Percentiles rank a stretch among this genome's conserved stretches.
Evolutionary conservation across 1,140 invertebrate genomes (phyloP).

Genomic region (Drosophila suzukii): DNA sequence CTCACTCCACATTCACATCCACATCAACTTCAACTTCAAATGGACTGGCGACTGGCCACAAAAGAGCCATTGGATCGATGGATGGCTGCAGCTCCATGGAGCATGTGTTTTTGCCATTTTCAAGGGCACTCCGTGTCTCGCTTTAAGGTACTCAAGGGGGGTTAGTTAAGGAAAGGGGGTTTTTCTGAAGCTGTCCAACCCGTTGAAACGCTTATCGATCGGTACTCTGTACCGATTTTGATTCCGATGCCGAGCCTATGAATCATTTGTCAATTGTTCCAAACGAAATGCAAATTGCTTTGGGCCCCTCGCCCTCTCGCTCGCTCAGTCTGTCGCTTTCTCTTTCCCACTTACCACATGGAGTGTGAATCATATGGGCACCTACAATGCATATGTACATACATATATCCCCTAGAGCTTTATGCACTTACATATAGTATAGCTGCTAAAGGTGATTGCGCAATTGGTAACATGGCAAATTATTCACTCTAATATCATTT

Average conservation of each 20-base stretch:
- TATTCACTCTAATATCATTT: conserved; percentile 1
- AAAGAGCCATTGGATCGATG: conserved; percentile 39
- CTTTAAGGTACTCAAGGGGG: background rate
- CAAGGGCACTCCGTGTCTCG: conserved; percentile 62
- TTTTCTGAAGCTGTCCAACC: conserved; percentile 42
- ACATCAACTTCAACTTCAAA: conserved; percentile 30
- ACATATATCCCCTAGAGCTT: background rate
- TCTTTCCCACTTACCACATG: background rate
- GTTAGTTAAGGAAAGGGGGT: background rate
- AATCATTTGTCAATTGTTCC: conserved; percentile 69
- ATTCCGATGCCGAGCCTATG: conserved; percentile 31
- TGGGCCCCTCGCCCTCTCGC: background rate
- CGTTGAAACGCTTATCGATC: conserved; percentile 64
- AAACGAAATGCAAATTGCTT: conserved; percentile 48
- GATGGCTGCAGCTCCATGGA: conserved; percentile 41
- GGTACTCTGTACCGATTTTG: background rate
- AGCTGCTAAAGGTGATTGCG: conserved; percentile 1
- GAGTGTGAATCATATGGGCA: conserved; percentile 22
- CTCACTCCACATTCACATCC: conserved; percentile 13
- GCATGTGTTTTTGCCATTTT: conserved; percentile 77
- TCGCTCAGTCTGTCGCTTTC: background rate
- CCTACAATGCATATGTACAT: background rate
- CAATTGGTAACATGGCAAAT: conserved; percentile 2
- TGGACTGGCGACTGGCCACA: conserved; percentile 43
- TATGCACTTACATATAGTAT: background rate